Evolutionary conservation across 2,888 invertebrate species (phyloP), one percentile per base, ranked within the genome.

Genomic region (Petrolisthes cinctipes): DNA sequence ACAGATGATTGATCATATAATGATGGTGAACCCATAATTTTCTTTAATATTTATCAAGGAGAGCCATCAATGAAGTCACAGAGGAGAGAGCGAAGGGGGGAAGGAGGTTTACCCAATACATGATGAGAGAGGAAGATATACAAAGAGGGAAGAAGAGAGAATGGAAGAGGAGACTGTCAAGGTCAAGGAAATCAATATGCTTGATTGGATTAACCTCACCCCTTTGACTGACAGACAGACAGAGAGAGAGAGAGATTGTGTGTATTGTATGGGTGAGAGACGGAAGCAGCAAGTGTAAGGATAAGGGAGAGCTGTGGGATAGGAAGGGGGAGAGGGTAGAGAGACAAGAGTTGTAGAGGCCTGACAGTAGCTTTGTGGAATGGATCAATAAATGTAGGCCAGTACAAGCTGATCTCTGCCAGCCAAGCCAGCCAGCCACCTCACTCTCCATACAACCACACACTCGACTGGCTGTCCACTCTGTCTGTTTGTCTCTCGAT

Each of bases 151-250:
- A n/a, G 51, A 57, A 57, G 51, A 61, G n/a, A 51, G 57, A 23
- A 20, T 54, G 79, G 20, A 56, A 23, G 73, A 17, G 76, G 17
- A 51, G 66, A 76, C 68, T 68, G 76, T 76, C 83, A 83, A 83
- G 83, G 83, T 83, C 83, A 83, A 76, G 83, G 83, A n/a, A 71
- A 83, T 83, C 83, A 83, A 83, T 83, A 83, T 76, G 75, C 76
- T 23, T 73, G 76, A 56, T n/a, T 83, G 83, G 53, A 57, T 76
- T 56, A 76, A 61, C 61, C 23, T 37, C 53, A 7, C 9, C 61
- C 3, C 9, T 73, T 7, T 7, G n/a, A 20, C 11, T 17, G 73
- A 73, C 7, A 73, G 73, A 73, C 1, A 9, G 76, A 76, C 1
- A 37, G 76, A 76, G 53, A 76, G 53, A 51, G 17, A 51, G 76